Evolutionary conservation across 2,888 invertebrate genomes (phyloP).

Genomic region (Taphrorychus bicolor): DNA sequence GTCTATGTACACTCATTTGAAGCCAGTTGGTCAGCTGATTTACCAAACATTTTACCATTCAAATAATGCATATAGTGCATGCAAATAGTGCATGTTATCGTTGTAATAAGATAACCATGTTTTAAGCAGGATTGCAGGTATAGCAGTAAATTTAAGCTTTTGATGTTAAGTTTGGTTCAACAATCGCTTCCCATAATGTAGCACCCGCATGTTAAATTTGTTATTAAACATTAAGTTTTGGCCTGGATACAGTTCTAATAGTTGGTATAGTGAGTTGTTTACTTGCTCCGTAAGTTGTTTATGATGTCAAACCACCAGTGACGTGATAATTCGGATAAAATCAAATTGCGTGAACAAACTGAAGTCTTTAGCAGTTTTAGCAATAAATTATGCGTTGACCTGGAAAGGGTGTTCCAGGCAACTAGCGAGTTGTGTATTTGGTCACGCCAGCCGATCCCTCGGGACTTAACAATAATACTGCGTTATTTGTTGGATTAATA

Average conservation of each 20-base stretch:
- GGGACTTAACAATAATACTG: neutral
- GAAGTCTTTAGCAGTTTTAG: no score
- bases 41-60: neutral
- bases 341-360: neutral
- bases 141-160: no score
- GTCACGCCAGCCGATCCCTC: neutral
- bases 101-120: no score
- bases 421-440: neutral
- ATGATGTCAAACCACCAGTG: neutral
- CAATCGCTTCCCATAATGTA: slow-evolving; percentile 4
- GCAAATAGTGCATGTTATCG: no score
- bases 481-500: neutral
- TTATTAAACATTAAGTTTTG: slow-evolving; percentile 17
- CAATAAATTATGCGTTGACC: neutral
- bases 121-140: neutral
- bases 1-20: neutral
- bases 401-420: no score
- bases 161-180: neutral
- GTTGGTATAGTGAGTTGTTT: neutral
- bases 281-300: neutral
- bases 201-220: slow-evolving; percentile 12
- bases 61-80: no score
- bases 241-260: neutral
- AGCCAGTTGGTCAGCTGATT: neutral
- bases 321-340: neutral